Base-by-base conservation (phyloP, 1,140 invertebrate species). In the Aphis gossypii region DNA sequence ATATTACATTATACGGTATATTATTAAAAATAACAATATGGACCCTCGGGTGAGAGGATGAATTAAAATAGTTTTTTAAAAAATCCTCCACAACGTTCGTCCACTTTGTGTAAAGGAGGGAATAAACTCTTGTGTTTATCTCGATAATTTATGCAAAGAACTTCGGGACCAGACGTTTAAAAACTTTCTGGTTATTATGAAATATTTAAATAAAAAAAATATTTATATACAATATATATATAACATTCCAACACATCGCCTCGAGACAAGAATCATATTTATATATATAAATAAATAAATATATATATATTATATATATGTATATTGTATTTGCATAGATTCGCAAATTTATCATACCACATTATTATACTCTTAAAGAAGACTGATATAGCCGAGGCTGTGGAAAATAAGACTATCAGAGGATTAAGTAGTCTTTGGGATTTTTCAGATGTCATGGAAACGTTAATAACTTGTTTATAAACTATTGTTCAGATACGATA, bases 121-220 rank as follows among this genome's bases (percentile, higher is more conserved):
- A n/a, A 7, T 48, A 87, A 46, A n/a, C n/a, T 35, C n/a, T 48
- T 14, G 30, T 30, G 46, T 88, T 54, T 38, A 11, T 89, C 48
- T 0, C n/a, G n/a, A 89, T 89, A 89, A 89, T 89, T 89, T 38
- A 89, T 89, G n/a, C n/a, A 30, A n/a, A 11, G 54, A 89, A 89
- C 87, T 89, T 89, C n/a, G 48, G 21, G 8, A 3, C n/a, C 48
- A 89, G 87, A 54, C 87, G 87, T 89, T 89, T 89, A 54, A 54
- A 89, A 89, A 89, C 87, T 89, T 89, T 38, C 0, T 46, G 46
- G 46, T 88, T 44, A 1, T n/a, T 76, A n/a, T 76, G 4, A 18
- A 76, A 18, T 76, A 76, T 76, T 76, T 76, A 30, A 76, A 76
- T 76, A 76, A 76, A 76, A 76, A 76, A n/a, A 18, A 30, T 76